These are phyloP conservation scores for Rhamnusium bicolor DNA, from an alignment of 2,888 invertebrate genomes.

Conservation along the genomic window DNA sequence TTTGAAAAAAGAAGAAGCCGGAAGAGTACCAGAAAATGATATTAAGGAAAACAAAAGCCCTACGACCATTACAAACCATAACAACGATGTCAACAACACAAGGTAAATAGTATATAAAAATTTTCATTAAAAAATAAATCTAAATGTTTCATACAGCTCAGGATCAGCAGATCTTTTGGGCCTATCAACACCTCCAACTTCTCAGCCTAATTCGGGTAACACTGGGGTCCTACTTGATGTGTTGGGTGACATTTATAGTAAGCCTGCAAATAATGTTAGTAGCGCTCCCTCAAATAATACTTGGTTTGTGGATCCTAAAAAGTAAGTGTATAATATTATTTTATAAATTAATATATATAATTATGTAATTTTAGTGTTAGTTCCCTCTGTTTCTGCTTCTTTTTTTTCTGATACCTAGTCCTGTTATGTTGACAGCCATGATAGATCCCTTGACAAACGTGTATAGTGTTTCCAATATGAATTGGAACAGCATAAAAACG, in stretches of 20 bases:
- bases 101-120: slow-evolving; percentile 46
- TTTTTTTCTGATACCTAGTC: too few relatives aligned
- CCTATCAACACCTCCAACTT: slow-evolving; percentile 89
- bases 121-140: not conserved
- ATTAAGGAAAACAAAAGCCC: slow-evolving; percentile 89
- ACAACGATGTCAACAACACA: slow-evolving; percentile 72
- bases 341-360: too few relatives aligned
- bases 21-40: slow-evolving; percentile 91
- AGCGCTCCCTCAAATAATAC: slow-evolving; percentile 67
- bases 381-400: too few relatives aligned
- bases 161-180: slow-evolving; percentile 88
- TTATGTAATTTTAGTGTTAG: too few relatives aligned
- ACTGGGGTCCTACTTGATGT: slow-evolving; percentile 92
- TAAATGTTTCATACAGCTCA: slow-evolving; percentile 54
- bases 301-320: slow-evolving; percentile 79
- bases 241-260: slow-evolving; percentile 89
- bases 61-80: slow-evolving; percentile 73
- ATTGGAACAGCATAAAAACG: too few relatives aligned
- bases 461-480: too few relatives aligned
- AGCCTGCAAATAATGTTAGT: slow-evolving; percentile 71
- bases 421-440: too few relatives aligned
- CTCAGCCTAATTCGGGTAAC: slow-evolving; percentile 77
- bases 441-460: too few relatives aligned
- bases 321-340: slow-evolving; percentile 73
- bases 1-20: slow-evolving; percentile 98